Conservation (phyloP, 1,140 invertebrate species). For the Caenorhabditis brenneri region DNA sequence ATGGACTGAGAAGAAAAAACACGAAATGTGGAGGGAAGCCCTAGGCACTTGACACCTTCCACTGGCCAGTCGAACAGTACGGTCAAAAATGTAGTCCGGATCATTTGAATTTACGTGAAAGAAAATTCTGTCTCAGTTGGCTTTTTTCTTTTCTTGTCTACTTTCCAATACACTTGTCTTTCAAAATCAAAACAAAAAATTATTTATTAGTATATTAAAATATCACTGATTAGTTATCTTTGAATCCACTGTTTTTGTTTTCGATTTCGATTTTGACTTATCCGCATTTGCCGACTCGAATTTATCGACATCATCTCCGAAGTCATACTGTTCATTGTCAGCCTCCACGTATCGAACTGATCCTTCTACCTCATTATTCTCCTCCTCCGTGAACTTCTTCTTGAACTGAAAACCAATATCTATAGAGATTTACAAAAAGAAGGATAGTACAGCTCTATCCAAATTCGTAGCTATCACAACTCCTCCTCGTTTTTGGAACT, state of each 20-base stretch:
- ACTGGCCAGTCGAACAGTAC: too few species aligned
- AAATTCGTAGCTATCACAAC: not conserved
- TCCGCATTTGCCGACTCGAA: not conserved
- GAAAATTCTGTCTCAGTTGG: too few species aligned
- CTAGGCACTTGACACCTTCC: not conserved
- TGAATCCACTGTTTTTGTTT: not conserved
- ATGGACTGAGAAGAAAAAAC: not conserved
- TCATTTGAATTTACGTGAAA: too few species aligned
- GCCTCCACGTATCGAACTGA: not conserved
- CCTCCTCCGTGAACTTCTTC: not conserved
- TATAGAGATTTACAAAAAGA: not conserved
- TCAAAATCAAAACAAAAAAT: too few species aligned
- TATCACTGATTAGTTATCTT: too few species aligned
- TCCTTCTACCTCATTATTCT: not conserved
- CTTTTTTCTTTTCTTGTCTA: too few species aligned
- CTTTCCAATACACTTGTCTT: too few species aligned
- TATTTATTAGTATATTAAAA: too few species aligned
- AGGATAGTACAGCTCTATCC: not conserved
- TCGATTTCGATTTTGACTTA: not conserved
- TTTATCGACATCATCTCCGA: not conserved
- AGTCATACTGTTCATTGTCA: slow-evolving; percentile 1
- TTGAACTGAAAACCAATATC: not conserved
- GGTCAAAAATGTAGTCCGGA: too few species aligned
- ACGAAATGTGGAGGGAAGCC: not conserved
- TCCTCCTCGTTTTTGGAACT: slow-evolving; percentile 3